Conservation (phyloP, 2,797 vertebrate species). For the Propithecus deckenii region DNA sequence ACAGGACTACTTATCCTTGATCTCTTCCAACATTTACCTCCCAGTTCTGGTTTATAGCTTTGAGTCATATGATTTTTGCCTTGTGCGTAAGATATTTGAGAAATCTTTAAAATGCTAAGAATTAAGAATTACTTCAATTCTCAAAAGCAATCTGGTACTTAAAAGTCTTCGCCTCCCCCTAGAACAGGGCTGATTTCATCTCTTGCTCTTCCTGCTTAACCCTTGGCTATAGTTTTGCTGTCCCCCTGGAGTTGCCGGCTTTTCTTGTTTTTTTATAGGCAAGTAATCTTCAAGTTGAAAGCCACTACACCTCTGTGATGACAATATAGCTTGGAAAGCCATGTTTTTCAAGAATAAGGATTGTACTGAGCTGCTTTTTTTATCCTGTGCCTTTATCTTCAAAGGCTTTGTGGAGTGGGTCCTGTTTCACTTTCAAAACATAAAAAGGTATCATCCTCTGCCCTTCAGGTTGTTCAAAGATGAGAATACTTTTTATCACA, state of each 20-base stretch:
- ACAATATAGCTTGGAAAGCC: not conserved
- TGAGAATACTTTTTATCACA: slow-evolving; percentile 9
- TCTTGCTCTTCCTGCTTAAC: not conserved
- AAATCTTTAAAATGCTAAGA: not conserved
- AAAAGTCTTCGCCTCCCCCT: not conserved
- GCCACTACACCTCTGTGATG: not conserved
- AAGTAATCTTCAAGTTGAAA: slow-evolving; percentile 35
- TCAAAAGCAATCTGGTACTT: not conserved
- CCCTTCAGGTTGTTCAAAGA: slow-evolving; percentile 41
- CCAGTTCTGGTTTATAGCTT: not conserved
- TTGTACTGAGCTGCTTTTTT: not conserved
- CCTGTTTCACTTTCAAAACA: slow-evolving; percentile 48
- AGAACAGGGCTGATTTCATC: not conserved
- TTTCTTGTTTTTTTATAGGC: slow-evolving; percentile 25
- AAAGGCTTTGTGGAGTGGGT: slow-evolving; percentile 26
- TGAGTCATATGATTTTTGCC: not conserved
- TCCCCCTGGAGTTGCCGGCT: not conserved
- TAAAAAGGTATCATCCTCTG: not conserved
- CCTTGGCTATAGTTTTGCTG: not conserved
- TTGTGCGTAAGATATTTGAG: not conserved
- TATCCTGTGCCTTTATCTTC: slow-evolving; percentile 19
- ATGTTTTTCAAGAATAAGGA: not conserved
- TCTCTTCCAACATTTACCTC: not conserved
- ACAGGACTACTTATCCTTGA: accelerated
- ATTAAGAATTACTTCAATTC: not conserved